Base-by-base conservation (phyloP, 2,797 vertebrate species). In the Molothrus aeneus region DNA sequence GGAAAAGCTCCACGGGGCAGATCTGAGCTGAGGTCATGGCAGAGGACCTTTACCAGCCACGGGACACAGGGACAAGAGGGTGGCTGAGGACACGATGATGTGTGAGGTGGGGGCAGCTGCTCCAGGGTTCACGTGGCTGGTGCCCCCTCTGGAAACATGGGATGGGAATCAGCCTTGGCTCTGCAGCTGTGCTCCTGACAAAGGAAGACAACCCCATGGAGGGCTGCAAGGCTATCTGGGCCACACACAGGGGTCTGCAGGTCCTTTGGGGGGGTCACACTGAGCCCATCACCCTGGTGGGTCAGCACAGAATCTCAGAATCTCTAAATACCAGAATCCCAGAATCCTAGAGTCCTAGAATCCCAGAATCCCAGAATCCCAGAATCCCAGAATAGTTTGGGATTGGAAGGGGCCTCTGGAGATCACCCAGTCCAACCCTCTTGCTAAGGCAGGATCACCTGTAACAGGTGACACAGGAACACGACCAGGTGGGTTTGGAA, bases 251-350 rank as follows among this genome's bases (percentile, higher is more conserved):
- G 20, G 36, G 19, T 9, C 68, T 61, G 26, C 6, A 26, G 34
- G 25, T 28, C 24, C 36, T 34, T 0, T 0, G 1, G 11, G 31
- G 7, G n/a, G 6, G 11, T 63, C 18, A 7, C 8, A 0, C 24
- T 7, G 2, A 28, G 25, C 6, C 36, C 21, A 13, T 45, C 17
- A 42, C 2, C 7, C 4, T 20, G 19, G 7, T 53, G 2, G 3
- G 19, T 11, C 50, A 43, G 26, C 15, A 16, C 3, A 34, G 66
- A 53, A 53, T 21, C 17, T 9, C 56, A n/a, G 54, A 36, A 59
- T 38, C 57, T 17, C 4, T 24, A 51, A 51, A 51, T 17, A 25
- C 16, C 3, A 24, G 43, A 57, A 50, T 15, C 17, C 34, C 9
- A 36, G 34, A 36, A 9, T 36, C 34, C 34, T 36, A 36, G n/a